These are phyloP conservation scores for Spinus pinus DNA, from an alignment of 2,797 vertebrate genomes.

Conservation along the genomic window DNA sequence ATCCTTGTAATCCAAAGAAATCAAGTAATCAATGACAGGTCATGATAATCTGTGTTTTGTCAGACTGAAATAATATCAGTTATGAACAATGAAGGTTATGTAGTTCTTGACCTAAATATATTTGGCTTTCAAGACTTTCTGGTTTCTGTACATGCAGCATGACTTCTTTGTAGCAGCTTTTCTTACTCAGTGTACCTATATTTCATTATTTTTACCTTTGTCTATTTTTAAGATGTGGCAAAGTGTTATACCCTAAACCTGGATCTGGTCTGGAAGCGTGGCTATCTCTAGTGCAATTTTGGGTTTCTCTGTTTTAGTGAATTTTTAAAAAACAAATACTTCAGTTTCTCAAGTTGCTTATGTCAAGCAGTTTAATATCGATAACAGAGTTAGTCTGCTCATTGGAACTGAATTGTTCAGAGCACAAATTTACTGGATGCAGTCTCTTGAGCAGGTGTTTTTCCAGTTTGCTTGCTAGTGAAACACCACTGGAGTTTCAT, in stretches of 20 bases:
- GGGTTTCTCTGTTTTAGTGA: background rate
- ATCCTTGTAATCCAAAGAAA: background rate
- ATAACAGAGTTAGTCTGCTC: background rate
- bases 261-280: background rate
- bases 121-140: background rate
- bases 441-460: background rate
- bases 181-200: background rate
- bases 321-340: background rate
- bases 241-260: background rate
- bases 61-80: background rate
- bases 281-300: background rate
- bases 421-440: background rate
- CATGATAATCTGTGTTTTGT: background rate
- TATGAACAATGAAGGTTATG: rapidly evolving
- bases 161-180: background rate
- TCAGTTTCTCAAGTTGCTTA: background rate
- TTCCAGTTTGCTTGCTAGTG: background rate
- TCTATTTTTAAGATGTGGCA: background rate
- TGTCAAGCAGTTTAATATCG: background rate
- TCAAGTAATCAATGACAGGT: background rate
- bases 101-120: background rate
- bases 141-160: background rate
- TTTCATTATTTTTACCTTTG: background rate
- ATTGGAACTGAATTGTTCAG: background rate
- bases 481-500: background rate